These are phyloP conservation scores for Alca torda DNA, from an alignment of 2,797 vertebrate species.

Conservation along the genomic window DNA sequence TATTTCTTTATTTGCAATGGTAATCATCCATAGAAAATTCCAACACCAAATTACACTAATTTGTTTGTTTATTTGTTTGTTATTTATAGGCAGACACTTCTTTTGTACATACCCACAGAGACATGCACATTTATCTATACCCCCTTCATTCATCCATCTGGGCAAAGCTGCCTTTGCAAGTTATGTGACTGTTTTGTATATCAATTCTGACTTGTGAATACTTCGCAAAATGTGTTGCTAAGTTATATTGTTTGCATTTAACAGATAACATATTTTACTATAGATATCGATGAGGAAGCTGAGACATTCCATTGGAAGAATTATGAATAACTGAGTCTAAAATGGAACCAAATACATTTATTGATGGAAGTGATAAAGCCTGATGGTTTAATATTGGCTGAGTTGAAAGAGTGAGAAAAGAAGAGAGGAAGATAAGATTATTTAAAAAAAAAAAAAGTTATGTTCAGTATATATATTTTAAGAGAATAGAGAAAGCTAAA, in stretches of 20 bases:
- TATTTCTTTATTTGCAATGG: not conserved
- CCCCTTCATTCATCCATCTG: not conserved
- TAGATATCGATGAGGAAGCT: not conserved
- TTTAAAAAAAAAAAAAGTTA: not conserved
- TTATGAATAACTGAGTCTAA: not conserved
- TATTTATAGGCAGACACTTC: not conserved
- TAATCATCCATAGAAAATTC: not conserved
- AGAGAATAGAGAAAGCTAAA: not conserved
- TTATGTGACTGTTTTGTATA: not conserved
- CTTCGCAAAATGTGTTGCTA: not conserved
- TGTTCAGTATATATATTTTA: not conserved
- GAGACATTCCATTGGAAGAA: not conserved
- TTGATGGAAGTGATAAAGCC: not conserved
- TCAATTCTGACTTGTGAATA: not conserved
- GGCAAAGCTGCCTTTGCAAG: not conserved
- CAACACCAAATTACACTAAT: not conserved
- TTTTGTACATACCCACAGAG: not conserved
- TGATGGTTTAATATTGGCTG: not conserved
- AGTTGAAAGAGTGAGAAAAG: not conserved
- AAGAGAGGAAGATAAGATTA: not conserved
- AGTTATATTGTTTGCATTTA: not conserved
- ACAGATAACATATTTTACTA: not conserved
- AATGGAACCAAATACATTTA: not conserved
- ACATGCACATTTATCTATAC: not conserved
- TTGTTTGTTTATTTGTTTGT: not conserved